Conservation (phyloP, 1,140 invertebrate genomes). For the Drosophila sulfurigaster region DNA sequence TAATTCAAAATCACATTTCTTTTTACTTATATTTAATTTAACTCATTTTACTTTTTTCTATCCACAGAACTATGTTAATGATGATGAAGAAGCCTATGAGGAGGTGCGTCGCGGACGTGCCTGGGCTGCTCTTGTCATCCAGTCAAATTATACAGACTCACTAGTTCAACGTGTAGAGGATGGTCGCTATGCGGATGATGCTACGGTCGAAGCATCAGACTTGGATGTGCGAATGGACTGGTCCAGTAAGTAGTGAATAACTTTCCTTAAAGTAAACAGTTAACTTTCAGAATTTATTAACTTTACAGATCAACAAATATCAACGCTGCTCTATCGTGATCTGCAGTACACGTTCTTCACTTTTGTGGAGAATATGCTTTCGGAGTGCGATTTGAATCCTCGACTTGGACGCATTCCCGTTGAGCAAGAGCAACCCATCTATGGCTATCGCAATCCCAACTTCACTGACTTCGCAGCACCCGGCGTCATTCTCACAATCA, state of each 20-base stretch:
- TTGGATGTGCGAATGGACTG: constrained; percentile 94
- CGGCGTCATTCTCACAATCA: constrained; percentile 96
- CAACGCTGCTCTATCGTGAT: constrained; percentile 91
- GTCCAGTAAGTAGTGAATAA: constrained; percentile 90
- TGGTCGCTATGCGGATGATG: constrained; percentile 89
- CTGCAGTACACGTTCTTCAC: constrained; percentile 90
- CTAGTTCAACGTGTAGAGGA: constrained; percentile 89
- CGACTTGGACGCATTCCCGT: constrained; percentile 90
- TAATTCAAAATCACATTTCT: constrained; percentile 71
- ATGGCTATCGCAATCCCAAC: constrained; percentile 92
- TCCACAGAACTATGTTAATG: constrained; percentile 85
- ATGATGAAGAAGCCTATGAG: constrained; percentile 87
- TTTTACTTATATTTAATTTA: background rate
- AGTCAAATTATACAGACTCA: constrained; percentile 92
- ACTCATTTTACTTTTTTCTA: background rate
- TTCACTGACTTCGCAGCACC: constrained; percentile 98
- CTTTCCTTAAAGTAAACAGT: background rate
- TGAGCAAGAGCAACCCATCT: constrained; percentile 93
- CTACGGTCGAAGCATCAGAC: constrained; percentile 90
- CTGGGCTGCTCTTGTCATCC: constrained; percentile 93
- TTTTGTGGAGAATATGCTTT: constrained; percentile 89
- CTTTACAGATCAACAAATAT: constrained; percentile 95
- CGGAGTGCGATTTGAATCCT: constrained; percentile 89
- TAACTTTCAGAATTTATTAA: background rate
- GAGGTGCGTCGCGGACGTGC: constrained; percentile 91